These are phyloP conservation scores for Pogonocherus hispidulus DNA, from an alignment of 2,888 invertebrate species.

Conservation along the genomic window DNA sequence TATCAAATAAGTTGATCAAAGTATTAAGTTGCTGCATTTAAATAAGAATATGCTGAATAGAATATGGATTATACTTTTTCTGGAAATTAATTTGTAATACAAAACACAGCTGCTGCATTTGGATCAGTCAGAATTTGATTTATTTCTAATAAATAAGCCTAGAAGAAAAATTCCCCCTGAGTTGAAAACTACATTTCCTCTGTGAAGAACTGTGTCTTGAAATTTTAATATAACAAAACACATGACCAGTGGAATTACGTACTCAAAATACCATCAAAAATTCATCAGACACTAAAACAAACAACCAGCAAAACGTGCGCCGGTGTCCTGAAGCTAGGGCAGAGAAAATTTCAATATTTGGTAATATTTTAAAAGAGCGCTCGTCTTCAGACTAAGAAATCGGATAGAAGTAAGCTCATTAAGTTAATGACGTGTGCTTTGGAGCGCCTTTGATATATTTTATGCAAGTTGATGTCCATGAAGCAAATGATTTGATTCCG, in stretches of 20 bases:
- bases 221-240: conserved; percentile 28
- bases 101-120: too few relatives aligned
- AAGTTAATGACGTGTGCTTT: conserved; percentile 64
- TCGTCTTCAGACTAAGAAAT: conserved; percentile 43
- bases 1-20: too few relatives aligned
- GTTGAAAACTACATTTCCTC: too few relatives aligned
- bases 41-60: too few relatives aligned
- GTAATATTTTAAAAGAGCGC: conserved; percentile 53
- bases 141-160: too few relatives aligned
- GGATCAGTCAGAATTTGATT: too few relatives aligned
- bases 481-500: conserved; percentile 64
- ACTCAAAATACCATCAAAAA: conserved; percentile 52
- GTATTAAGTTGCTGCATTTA: too few relatives aligned
- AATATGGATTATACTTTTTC: too few relatives aligned
- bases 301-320: conserved; percentile 55
- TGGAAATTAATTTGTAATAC: too few relatives aligned
- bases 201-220: conserved; percentile 5
- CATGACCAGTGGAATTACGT: conserved; percentile 31
- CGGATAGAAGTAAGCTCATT: conserved; percentile 61
- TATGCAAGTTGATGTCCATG: conserved; percentile 62
- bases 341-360: conserved; percentile 54
- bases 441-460: conserved; percentile 61
- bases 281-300: conserved; percentile 63
- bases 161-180: too few relatives aligned
- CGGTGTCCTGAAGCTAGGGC: conserved; percentile 41